Evolutionary conservation across 2,113 vertebrate species (phyloP).

Genomic region (Nibea albiflora): DNA sequence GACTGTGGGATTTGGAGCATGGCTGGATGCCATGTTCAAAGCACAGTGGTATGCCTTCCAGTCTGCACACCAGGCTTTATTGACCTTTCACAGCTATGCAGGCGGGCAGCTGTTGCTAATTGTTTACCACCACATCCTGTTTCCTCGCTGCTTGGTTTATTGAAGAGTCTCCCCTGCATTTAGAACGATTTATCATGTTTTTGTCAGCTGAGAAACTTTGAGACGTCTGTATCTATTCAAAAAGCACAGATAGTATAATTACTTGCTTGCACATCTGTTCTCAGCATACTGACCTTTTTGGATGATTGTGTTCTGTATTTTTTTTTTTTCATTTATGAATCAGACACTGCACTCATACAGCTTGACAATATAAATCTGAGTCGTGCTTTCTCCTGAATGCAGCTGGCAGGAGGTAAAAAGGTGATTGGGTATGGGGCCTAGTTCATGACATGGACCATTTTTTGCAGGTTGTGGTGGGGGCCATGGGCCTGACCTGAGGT

Average conservation of each 20-base stretch:
- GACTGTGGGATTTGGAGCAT: constrained; percentile 25
- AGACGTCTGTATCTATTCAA: not conserved
- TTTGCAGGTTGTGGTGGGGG: no score
- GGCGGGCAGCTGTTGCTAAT: constrained; percentile 60
- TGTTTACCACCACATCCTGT: constrained; percentile 74
- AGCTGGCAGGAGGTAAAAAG: no score
- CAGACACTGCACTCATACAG: no score
- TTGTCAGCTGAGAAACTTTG: not conserved
- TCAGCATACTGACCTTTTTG: no score
- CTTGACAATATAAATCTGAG: no score
- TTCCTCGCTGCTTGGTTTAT: constrained; percentile 32
- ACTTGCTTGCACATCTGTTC: not conserved
- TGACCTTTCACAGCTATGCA: constrained; percentile 71
- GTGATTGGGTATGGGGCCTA: no score
- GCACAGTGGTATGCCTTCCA: constrained; percentile 67
- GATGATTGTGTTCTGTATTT: no score
- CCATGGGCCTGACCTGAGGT: no score
- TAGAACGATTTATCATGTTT: constrained; percentile 20
- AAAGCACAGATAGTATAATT: not conserved
- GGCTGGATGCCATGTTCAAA: constrained; percentile 49
- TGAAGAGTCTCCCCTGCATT: constrained; percentile 34
- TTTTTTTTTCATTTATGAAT: no score
- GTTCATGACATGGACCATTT: no score
- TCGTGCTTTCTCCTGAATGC: no score
- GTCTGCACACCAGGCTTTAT: constrained; percentile 67